Conservation (phyloP, 2,113 vertebrate genomes). For the Chionodraco myersi region DNA sequence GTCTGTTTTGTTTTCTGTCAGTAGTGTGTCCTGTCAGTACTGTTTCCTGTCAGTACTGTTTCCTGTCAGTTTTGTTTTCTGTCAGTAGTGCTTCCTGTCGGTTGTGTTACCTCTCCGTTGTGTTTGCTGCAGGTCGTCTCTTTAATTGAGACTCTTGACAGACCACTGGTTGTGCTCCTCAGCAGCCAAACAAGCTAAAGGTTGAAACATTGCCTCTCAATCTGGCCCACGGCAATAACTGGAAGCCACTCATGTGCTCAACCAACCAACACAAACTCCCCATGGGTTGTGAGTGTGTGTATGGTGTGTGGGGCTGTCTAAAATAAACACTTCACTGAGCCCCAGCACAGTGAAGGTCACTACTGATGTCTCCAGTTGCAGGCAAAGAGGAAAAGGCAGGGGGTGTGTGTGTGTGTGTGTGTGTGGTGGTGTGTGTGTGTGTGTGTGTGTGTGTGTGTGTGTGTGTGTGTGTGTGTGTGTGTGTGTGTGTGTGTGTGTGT, state of each 20-base stretch:
- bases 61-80: too few species aligned
- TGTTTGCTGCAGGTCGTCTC: neutral
- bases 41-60: too few species aligned
- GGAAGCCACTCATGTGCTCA: slow-evolving; percentile 44
- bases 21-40: too few species aligned
- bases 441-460: slow-evolving; percentile 9
- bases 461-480: slow-evolving; percentile 20
- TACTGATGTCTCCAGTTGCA: slow-evolving; percentile 36
- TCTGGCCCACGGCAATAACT: neutral
- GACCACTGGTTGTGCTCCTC: slow-evolving; percentile 5
- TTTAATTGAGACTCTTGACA: slow-evolving; percentile 35
- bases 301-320: neutral
- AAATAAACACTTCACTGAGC: slow-evolving; percentile 41
- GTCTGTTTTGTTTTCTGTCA: too few species aligned
- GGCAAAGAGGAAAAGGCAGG: neutral
- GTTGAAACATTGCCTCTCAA: slow-evolving; percentile 8
- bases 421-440: slow-evolving; percentile 4
- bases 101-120: neutral
- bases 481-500: slow-evolving; percentile 9
- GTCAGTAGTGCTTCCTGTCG: too few species aligned
- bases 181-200: slow-evolving; percentile 38
- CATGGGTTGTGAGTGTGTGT: slow-evolving; percentile 12
- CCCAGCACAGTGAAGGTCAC: slow-evolving; percentile 44
- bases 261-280: slow-evolving; percentile 21
- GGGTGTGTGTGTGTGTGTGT: slow-evolving; percentile 23